Evolutionary conservation across 1,140 invertebrate species (phyloP).

Genomic region (Phocides pigmalion): DNA sequence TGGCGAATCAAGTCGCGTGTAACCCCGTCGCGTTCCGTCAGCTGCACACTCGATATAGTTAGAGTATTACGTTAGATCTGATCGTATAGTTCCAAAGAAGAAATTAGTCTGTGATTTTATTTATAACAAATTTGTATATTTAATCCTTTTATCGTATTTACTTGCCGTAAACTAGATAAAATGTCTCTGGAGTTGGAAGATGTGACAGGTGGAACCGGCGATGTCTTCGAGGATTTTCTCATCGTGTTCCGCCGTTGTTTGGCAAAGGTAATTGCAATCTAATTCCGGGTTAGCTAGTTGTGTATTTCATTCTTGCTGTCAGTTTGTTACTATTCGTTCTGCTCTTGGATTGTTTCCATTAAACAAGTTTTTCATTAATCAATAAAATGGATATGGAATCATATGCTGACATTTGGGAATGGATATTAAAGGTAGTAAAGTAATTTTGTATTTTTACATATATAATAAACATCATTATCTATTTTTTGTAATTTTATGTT

Average conservation of each 20-base stretch:
- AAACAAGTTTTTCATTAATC: not conserved
- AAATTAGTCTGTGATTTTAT: conserved; percentile 71
- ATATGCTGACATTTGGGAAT: conserved; percentile 60
- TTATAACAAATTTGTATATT: conserved; percentile 50
- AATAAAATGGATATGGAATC: conserved; percentile 57
- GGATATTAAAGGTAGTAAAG: conserved; percentile 64
- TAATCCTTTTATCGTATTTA: conserved; percentile 54
- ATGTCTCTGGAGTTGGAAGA: conserved; percentile 83
- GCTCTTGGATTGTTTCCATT: conserved; percentile 27
- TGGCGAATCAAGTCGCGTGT: conserved; percentile 49
- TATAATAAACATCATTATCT: not conserved
- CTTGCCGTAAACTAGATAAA: conserved; percentile 57
- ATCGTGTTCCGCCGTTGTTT: conserved; percentile 84
- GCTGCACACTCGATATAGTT: conserved; percentile 57
- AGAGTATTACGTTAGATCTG: conserved; percentile 67
- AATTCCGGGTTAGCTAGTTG: conserved; percentile 58
- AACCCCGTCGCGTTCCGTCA: conserved; percentile 46
- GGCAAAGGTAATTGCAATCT: conserved; percentile 84
- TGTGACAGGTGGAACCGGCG: conserved; percentile 76
- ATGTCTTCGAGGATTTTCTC: conserved; percentile 86
- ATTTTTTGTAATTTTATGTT: not conserved
- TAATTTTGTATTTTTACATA: not conserved
- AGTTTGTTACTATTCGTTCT: conserved; percentile 37
- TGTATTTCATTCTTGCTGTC: conserved; percentile 30
- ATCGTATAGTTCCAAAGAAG: conserved; percentile 72